Percentiles rank a stretch among this genome's conserved stretches.
Conservation (phyloP, 1,140 invertebrate genomes). For the Zaprionus capensis region DNA sequence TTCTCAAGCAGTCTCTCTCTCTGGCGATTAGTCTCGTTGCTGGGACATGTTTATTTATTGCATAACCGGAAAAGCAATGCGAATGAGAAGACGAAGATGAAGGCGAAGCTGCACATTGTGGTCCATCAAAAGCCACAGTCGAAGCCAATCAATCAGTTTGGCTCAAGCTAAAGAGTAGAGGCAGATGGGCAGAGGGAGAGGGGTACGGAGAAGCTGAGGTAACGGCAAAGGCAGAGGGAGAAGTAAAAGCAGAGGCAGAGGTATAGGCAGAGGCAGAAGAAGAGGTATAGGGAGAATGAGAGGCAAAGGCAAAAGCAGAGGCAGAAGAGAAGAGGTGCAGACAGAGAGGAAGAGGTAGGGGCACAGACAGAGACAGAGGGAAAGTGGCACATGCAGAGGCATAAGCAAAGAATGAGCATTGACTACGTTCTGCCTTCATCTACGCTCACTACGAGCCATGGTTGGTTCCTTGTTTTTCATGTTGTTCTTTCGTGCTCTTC, state of each 20-base stretch:
- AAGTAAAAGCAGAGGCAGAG: no score
- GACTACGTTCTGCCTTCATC: constrained; percentile 23
- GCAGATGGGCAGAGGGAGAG: neutral
- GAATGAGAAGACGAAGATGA: neutral
- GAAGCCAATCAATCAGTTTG: constrained; percentile 41
- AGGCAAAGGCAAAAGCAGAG: neutral
- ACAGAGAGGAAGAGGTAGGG: no score
- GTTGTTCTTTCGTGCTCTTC: neutral
- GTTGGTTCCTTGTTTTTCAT: neutral
- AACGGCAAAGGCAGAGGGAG: no score
- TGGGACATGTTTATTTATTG: constrained; percentile 49
- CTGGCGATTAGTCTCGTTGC: neutral
- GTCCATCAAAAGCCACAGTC: constrained; percentile 22
- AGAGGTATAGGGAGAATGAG: neutral
- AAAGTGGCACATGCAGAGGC: no score
- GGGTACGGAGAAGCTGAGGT: neutral
- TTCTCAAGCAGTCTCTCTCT: neutral
- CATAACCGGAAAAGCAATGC: constrained; percentile 27
- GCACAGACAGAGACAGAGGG: no score
- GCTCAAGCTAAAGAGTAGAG: neutral
- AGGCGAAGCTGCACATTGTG: neutral
- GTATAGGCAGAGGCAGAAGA: neutral
- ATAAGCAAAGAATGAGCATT: no score
- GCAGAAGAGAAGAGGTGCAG: neutral
- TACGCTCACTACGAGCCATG: constrained; percentile 19